These are phyloP conservation scores for Pollicipes pollicipes DNA, from an alignment of 1,140 invertebrate genomes.

Conservation along the genomic window DNA sequence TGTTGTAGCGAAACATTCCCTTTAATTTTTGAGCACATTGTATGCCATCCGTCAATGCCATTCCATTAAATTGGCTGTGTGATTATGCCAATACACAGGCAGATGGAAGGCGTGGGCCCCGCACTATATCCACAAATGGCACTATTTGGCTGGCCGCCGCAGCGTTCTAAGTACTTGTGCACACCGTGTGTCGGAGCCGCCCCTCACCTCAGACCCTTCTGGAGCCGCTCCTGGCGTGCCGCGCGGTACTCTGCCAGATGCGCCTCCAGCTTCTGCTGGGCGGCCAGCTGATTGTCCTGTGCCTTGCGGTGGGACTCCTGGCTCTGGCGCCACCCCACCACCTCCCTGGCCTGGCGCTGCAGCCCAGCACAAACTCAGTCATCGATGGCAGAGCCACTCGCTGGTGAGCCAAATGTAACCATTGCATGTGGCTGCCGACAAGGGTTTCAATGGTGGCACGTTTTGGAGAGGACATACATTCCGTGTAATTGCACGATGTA, in stretches of 20 bases:
- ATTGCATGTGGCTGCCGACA: not conserved
- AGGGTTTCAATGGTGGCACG: too few relatives aligned
- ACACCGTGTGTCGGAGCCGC: too few relatives aligned
- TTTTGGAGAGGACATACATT: too few relatives aligned
- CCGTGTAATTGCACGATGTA: too few relatives aligned
- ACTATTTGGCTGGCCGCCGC: conserved; percentile 6
- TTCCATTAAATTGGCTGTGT: too few relatives aligned
- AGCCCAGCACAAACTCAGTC: conserved; percentile 15
- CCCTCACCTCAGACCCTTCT: conserved; percentile 28
- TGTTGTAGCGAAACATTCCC: too few relatives aligned
- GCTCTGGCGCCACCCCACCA: conserved; percentile 43
- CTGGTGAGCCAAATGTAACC: too few relatives aligned
- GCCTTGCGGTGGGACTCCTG: conserved; percentile 40
- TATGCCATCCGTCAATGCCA: not conserved
- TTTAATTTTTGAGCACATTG: conserved; percentile 9
- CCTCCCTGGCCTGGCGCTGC: conserved; percentile 45
- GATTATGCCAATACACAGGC: conserved; percentile 8
- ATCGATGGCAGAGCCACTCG: too few relatives aligned
- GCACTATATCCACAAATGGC: conserved; percentile 6
- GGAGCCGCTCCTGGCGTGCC: conserved; percentile 40
- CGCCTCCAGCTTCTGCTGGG: conserved; percentile 44
- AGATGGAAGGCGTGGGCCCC: not conserved
- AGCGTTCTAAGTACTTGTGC: too few relatives aligned
- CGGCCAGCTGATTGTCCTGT: conserved; percentile 38
- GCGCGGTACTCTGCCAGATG: conserved; percentile 48